Base-by-base conservation (phyloP, 2,797 vertebrate species). In the Falco peregrinus region DNA sequence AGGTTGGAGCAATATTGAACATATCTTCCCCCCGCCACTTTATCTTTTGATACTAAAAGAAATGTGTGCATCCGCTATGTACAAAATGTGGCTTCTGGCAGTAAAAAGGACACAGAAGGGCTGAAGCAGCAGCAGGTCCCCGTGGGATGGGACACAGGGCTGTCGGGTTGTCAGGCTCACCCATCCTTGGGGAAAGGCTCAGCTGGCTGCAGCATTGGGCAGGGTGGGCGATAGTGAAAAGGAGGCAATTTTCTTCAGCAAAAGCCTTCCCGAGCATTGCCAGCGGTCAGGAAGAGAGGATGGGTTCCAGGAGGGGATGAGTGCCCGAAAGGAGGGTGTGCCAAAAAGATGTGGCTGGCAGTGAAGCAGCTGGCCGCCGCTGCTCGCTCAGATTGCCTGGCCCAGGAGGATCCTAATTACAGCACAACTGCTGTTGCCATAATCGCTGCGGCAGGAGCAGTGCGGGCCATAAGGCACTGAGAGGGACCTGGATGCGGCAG, bases 391-490 rank as follows among this genome's bases (percentile, higher is more conserved):
- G 97, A 97, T 70, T 94, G 97, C 91, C 96, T 90, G 95, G 94
- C 97, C 97, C 97, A 90, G 88, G 97, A 97, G 97, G 96, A 94
- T 97, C 97, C 97, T 98, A 97, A 98, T 98, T 97, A 95, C 78
- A 53, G 77, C 85, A 87, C 97, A 97, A 97, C 96, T 95, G 97
- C 97, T 96, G 97, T 92, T 94, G 96, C 97, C 92, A 50, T 97
- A 96, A 96, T 98, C 95, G 65, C 87, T 82, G 96, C 59, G 95
- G 97, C 95, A 97, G 96, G 96, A 97, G 97, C 64, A 25, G 86
- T 0, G 63, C 1, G 57, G 97, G 96, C 97, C 82, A 78, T 96
- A 97, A 97, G 96, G 96, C 57, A 54, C 63, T 54, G 86, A 94
- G 74, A 83, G 90, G 90, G 92, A 87, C 93, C 87, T 94, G 97